A percentile compares a stretch with the other conserved stretches of the same genome.
Conservation (phyloP, 1,140 invertebrate genomes). For the Stenopsyche tienmushanensis region DNA sequence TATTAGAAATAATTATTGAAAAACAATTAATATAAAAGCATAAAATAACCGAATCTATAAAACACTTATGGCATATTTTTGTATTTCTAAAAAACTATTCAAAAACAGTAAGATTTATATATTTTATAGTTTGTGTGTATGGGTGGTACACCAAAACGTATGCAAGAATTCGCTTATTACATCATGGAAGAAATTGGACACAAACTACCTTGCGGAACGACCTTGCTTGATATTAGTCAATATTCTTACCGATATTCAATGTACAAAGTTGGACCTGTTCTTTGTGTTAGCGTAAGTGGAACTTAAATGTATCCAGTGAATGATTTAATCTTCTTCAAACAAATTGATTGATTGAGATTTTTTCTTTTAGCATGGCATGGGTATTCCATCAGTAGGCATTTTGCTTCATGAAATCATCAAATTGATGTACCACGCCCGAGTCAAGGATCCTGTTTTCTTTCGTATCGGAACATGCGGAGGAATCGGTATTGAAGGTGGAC, state of each 20-base stretch:
- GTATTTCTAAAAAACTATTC: background rate
- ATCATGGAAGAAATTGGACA: constrained; percentile 90
- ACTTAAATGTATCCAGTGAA: no score
- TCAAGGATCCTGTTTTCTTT: constrained; percentile 86
- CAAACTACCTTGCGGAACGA: constrained; percentile 84
- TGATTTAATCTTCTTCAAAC: no score
- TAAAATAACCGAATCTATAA: background rate
- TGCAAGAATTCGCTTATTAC: constrained; percentile 90
- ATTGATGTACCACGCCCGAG: constrained; percentile 87
- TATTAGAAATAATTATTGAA: background rate
- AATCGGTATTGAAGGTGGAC: constrained; percentile 83
- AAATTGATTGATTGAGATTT: background rate
- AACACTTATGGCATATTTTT: background rate
- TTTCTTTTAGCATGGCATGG: constrained; percentile 81
- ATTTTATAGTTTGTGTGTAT: constrained; percentile 91
- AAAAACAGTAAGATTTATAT: background rate
- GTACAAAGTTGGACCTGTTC: constrained; percentile 95
- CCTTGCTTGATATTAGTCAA: constrained; percentile 84
- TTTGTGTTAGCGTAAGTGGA: constrained; percentile 85
- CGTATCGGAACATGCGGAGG: constrained; percentile 93
- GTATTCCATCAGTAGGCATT: constrained; percentile 88
- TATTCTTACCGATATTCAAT: constrained; percentile 94
- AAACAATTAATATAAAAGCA: background rate
- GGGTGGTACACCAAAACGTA: constrained; percentile 93
- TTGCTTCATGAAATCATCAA: constrained; percentile 92